These are phyloP conservation scores for Sturnira hondurensis DNA, from an alignment of 2,113 vertebrate species.

Conservation along the genomic window DNA sequence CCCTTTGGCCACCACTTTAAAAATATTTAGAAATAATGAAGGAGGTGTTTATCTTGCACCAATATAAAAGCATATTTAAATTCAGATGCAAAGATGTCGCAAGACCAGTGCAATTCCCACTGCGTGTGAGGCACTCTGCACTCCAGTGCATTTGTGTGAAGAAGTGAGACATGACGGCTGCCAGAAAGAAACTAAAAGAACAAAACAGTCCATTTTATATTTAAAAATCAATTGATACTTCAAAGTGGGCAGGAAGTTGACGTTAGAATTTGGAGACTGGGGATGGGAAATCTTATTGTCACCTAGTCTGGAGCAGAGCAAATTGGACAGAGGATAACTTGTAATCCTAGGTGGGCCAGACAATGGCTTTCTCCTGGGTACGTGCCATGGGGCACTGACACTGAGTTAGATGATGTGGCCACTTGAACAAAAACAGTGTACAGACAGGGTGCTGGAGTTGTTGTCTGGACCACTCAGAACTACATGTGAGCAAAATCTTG, in stretches of 20 bases:
- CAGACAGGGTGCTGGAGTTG: not conserved
- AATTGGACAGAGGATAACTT: not conserved
- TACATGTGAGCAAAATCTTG: not conserved
- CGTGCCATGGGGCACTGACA: not conserved
- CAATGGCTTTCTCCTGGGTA: not conserved
- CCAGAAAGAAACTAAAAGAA: not conserved
- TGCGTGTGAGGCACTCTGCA: not conserved
- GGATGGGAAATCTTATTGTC: not conserved
- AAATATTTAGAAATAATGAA: not conserved
- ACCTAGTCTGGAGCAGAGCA: not conserved
- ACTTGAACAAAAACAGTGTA: not conserved
- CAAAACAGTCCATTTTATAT: not conserved
- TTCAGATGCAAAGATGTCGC: not conserved
- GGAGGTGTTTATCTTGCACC: not conserved
- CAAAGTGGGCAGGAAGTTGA: not conserved
- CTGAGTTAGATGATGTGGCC: not conserved
- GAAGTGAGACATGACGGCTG: not conserved
- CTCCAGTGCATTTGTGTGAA: not conserved
- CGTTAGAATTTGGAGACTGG: not conserved
- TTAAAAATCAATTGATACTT: not conserved
- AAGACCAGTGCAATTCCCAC: not conserved
- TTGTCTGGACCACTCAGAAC: not conserved
- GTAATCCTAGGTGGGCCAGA: not conserved
- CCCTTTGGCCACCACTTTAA: not conserved
- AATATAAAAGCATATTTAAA: not conserved